Conservation (phyloP, 2,113 vertebrate species). For the Deroptyus accipitrinus region DNA sequence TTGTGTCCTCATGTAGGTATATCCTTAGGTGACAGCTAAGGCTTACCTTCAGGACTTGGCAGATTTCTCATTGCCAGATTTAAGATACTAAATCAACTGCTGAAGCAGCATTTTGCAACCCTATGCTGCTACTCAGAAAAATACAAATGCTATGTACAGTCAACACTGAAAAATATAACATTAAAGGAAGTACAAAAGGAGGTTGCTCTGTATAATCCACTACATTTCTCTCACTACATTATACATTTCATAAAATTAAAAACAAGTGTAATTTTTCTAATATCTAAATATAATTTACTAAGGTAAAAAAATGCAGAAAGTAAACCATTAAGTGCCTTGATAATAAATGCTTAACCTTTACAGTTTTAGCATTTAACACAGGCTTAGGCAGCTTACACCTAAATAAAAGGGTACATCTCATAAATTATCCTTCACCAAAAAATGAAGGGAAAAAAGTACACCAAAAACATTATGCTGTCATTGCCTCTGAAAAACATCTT, state of each 20-base stretch:
- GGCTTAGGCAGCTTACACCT: neutral
- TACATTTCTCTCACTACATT: neutral
- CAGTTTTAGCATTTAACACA: neutral
- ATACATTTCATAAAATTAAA: neutral
- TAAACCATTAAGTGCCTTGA: neutral
- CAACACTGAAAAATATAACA: neutral
- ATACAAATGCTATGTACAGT: neutral
- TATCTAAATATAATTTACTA: neutral
- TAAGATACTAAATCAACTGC: slow-evolving; percentile 47
- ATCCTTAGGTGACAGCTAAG: slow-evolving; percentile 59
- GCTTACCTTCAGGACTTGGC: slow-evolving; percentile 55
- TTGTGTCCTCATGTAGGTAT: slow-evolving; percentile 23
- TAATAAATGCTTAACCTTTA: neutral
- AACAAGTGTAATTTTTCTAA: neutral
- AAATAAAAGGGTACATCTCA: neutral
- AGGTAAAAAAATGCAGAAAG: neutral
- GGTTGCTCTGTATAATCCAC: neutral
- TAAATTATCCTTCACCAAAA: neutral
- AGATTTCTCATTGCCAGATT: slow-evolving; percentile 41
- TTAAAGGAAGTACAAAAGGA: neutral
- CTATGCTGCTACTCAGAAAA: slow-evolving; percentile 39
- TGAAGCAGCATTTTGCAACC: slow-evolving; percentile 50
- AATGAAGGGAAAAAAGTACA: neutral
- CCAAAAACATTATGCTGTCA: neutral
- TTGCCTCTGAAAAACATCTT: neutral